These are phyloP conservation scores for Coregonus sp. DNA, from an alignment of 2,797 vertebrate species.

Conservation along the genomic window DNA sequence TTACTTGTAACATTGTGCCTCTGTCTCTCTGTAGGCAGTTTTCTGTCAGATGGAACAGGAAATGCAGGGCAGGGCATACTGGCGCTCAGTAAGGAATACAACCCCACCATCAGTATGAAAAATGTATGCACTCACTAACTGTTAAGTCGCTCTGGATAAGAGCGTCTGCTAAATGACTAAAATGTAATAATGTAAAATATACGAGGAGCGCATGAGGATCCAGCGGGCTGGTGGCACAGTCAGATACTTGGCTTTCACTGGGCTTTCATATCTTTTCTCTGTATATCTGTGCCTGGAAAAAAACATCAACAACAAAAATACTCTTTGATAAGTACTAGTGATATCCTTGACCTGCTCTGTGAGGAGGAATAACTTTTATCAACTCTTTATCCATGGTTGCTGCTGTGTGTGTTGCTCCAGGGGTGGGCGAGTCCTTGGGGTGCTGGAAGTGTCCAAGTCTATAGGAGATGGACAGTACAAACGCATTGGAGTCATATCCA, in stretches of 20 bases:
- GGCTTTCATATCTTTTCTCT: background rate
- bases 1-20: background rate
- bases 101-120: constrained; percentile 80
- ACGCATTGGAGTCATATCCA: constrained; percentile 90
- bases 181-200: constrained; percentile 41
- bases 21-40: constrained; percentile 82
- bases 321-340: background rate
- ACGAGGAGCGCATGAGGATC: constrained; percentile 95
- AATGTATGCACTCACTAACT: too few species aligned
- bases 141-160: too few species aligned
- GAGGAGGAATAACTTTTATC: background rate
- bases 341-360: background rate
- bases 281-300: too few species aligned
- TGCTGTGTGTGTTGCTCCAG: constrained; percentile 57
- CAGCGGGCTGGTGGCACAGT: constrained; percentile 94
- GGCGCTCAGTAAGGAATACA: constrained; percentile 93
- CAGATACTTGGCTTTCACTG: constrained; percentile 73
- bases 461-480: constrained; percentile 97
- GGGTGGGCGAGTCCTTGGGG: constrained; percentile 89
- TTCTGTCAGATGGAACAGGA: constrained; percentile 86
- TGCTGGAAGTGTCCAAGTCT: constrained; percentile 94
- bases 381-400: background rate
- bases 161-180: too few species aligned
- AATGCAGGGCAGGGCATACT: constrained; percentile 51
- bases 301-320: background rate